Conservation (phyloP, 2,888 invertebrate genomes). For the Gastrophysa polygoni region DNA sequence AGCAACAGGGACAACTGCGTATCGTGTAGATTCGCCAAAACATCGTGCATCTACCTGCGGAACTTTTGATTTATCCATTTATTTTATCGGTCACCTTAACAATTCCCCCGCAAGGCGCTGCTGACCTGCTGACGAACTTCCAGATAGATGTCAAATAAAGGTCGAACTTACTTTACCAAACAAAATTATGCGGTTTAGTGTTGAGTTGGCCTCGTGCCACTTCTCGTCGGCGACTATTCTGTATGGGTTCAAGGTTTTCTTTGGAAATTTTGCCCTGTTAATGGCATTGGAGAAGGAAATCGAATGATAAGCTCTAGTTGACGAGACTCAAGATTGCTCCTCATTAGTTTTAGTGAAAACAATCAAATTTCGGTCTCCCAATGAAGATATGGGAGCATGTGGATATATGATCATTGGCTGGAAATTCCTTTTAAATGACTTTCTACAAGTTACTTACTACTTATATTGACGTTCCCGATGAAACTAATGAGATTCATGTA, state of each 20-base stretch:
- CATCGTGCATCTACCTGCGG: too few relatives aligned
- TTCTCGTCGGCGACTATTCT: slow-evolving; percentile 31
- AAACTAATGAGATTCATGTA: too few relatives aligned
- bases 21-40: too few relatives aligned
- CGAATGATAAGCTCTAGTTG: neutral
- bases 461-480: too few relatives aligned
- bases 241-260: slow-evolving; percentile 45
- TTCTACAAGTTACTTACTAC: too few relatives aligned
- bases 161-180: slow-evolving; percentile 39
- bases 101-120: slow-evolving; percentile 3
- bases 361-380: too few relatives aligned
- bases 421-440: too few relatives aligned
- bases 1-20: too few relatives aligned
- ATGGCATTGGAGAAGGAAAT: slow-evolving; percentile 31
- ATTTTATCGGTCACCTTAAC: too few relatives aligned
- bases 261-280: slow-evolving; percentile 35
- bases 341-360: neutral
- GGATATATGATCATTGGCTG: too few relatives aligned
- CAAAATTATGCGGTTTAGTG: slow-evolving; percentile 30
- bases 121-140: slow-evolving; percentile 14
- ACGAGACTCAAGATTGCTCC: neutral
- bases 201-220: slow-evolving; percentile 48
- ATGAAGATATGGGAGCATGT: too few relatives aligned
- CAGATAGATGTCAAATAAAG: slow-evolving; percentile 43
- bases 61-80: too few relatives aligned